Base-by-base conservation (phyloP, 2,113 vertebrate species). In the Gambusia affinis region DNA sequence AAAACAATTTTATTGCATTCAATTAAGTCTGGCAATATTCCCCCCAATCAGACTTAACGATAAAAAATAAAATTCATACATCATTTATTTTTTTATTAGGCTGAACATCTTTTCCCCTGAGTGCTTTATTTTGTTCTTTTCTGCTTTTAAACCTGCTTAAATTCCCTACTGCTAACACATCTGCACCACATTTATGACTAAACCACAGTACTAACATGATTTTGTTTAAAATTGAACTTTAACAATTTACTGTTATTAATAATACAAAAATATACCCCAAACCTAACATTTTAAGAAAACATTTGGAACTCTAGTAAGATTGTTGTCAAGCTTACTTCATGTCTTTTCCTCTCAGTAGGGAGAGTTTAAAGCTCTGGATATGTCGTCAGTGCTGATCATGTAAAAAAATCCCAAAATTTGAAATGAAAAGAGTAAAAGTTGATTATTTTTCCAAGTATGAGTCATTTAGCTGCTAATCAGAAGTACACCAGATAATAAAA, bases 281-380 rank as follows among this genome's bases (percentile, higher is more conserved):
- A 57, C 51, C 22, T 57, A 24, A 57, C 5, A 57, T 57, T n/a
- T 57, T 24, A 57, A 24, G 51, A 24, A 57, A 19, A 19, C 5
- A 8, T 24, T 24, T 54, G 8, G 8, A 57, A 57, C 17, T 1
- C 27, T 17, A 66, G 7, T 28, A 4, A 37, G 19, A 11, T 42
- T 44, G 8, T 19, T 67, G 39, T 35, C 0, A 27, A 33, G 4
- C 78, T 84, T 68, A 92, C 90, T 88, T 91, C 90, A 88, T 91
- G 79, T 81, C 67, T 76, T 63, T 39, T 78, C 61, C 60, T n/a
- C 31, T 15, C 35, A 61, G 22, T 39, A 19, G 42, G 37, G 7
- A 31, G 22, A 42, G 14, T 63, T 22, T 19, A 57, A 51, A n/a
- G 35, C 30, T 17, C 12, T 11, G 3, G 42, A n/a, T 39, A 17